Conservation (phyloP, 2,113 vertebrate species). For the Dipodomys merriami region DNA sequence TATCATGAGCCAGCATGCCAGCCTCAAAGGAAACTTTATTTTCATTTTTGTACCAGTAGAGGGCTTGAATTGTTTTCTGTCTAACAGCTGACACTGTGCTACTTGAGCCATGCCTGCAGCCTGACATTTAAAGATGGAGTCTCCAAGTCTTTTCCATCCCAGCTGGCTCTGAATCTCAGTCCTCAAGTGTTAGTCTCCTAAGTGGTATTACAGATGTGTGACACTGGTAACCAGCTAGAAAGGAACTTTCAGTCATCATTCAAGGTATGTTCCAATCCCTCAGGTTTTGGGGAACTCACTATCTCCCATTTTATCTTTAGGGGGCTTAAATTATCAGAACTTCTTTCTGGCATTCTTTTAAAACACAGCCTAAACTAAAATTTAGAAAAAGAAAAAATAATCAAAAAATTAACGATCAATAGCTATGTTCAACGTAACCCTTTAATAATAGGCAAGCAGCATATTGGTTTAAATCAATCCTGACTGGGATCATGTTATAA, state of each 20-base stretch:
- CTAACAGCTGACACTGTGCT: no score
- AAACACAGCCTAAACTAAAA: slow-evolving; percentile 30
- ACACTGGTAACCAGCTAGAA: not conserved
- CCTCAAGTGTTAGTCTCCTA: no score
- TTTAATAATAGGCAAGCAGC: slow-evolving; percentile 3
- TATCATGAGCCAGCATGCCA: no score
- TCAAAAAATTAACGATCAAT: slow-evolving; percentile 19
- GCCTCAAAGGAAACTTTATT: no score
- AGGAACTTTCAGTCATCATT: not conserved
- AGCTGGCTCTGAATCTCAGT: no score
- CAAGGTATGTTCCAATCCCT: not conserved
- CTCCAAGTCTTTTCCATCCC: no score
- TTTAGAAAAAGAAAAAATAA: slow-evolving; percentile 31
- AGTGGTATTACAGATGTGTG: no score
- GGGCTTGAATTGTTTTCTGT: not conserved
- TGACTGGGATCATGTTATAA: not conserved
- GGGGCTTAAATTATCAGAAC: slow-evolving; percentile 10
- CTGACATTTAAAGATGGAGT: no score
- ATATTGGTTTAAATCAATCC: slow-evolving; percentile 1
- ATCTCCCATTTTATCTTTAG: slow-evolving; percentile 37
- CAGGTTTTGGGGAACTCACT: slow-evolving; percentile 6
- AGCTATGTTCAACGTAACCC: slow-evolving; percentile 18
- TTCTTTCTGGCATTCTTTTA: slow-evolving; percentile 12
- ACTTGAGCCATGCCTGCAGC: no score
- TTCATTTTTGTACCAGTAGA: no score